Evolutionary conservation across 2,888 invertebrate genomes (phyloP), one percentile per base, ranked within the genome.

Genomic region (Fragum sueziense): DNA sequence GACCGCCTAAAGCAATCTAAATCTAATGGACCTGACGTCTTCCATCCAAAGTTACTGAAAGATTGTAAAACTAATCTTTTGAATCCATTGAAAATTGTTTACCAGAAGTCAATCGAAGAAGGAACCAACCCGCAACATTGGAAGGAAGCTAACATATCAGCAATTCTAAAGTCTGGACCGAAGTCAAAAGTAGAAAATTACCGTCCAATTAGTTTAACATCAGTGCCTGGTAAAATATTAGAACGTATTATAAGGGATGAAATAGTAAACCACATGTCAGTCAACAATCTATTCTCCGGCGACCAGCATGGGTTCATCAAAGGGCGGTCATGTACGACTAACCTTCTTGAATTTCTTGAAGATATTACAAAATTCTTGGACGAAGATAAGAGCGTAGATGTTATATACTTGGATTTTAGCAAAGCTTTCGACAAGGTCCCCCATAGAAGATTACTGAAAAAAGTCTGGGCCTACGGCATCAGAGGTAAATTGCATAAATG

Each of bases 371-470:
- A 54, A 22, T 11, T 22, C n/a, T 11, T 54, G 11, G 54, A 54
- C 6, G 22, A 54, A n/a, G 25, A 54, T 22, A 6, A 54, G 9
- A 54, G 25, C 22, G 25, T 54, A 11, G 54, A n/a, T n/a, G n/a
- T 54, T 11, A 54, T 54, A 22, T 54, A 54, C 22, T 25, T 54
- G 17, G 54, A 54, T 22, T 54, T 54, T 25, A n/a, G 25, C 11
- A 54, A 54, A 22, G 54, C 54, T 22, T 54, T 54, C 22, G 54
- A 54, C 25, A 54, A n/a, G 25, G 54, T 54, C 54, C 54, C 54
- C 11, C 54, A 54, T 22, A 22, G 25, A 54, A 14, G 54, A n/a
- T 22, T 54, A 54, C 22, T 54, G 11, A 11, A n/a, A 22, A 54
- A 54, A 54, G 11, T 54, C n/a, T 11, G 25, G 25, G 54, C 22